Percentiles rank a stretch among this genome's conserved stretches.
These are phyloP conservation scores for Meteorus colon DNA, from an alignment of 2,888 invertebrate species.

Conservation along the genomic window DNA sequence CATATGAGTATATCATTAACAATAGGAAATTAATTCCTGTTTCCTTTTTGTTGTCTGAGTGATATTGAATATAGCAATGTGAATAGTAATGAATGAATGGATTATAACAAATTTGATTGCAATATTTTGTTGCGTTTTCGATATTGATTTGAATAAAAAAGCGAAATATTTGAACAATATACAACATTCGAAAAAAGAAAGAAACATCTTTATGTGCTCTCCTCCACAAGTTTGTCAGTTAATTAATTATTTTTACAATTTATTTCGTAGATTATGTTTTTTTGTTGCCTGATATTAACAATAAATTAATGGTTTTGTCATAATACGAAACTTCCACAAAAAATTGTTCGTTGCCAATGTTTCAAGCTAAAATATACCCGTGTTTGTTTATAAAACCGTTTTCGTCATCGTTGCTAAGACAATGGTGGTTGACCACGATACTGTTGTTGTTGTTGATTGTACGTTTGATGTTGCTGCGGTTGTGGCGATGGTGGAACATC, in stretches of 20 bases:
- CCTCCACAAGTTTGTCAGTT: constrained; percentile 2
- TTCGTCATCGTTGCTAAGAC: constrained; percentile 59
- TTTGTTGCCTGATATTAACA: not conserved
- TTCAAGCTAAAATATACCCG: constrained; percentile 17
- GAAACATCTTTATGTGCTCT: not conserved
- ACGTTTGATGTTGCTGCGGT: constrained; percentile 56
- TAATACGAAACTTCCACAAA: constrained; percentile 46
- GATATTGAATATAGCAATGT: not conserved
- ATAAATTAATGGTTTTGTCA: constrained; percentile 42
- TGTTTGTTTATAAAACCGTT: constrained; percentile 28
- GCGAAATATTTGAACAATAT: not conserved
- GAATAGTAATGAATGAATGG: not conserved
- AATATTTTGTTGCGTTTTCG: not conserved
- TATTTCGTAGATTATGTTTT: not conserved
- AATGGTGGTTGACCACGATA: constrained; percentile 58
- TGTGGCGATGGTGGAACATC: constrained; percentile 53
- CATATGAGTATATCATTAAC: not conserved
- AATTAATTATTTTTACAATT: not conserved
- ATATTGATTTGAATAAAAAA: not conserved
- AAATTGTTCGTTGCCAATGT: constrained; percentile 49
- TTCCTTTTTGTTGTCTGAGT: not conserved
- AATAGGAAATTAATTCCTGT: not conserved
- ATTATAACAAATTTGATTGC: not conserved
- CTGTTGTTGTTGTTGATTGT: constrained; percentile 52
- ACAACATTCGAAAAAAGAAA: not conserved